Evolutionary conservation across 2,113 vertebrate species (phyloP).

Genomic region (Aythya baeri): DNA sequence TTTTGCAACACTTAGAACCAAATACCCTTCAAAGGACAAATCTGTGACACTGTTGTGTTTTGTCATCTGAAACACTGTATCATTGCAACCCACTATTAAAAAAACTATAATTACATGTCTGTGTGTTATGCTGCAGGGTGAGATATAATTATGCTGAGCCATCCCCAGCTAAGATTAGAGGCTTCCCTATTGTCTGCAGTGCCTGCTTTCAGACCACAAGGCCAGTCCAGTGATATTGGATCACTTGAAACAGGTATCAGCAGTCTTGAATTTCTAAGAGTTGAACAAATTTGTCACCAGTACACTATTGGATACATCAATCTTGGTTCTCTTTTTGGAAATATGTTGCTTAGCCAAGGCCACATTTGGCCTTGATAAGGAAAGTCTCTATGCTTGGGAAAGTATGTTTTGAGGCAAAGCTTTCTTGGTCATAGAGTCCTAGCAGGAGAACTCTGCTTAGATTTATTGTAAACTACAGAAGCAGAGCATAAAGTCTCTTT

Average conservation of each 20-base stretch:
- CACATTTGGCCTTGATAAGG: not conserved
- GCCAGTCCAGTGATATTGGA: conserved; percentile 32
- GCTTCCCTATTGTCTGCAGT: conserved; percentile 31
- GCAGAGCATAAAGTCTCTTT: not conserved
- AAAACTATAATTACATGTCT: conserved; percentile 19
- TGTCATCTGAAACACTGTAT: not conserved
- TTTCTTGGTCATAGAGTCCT: not conserved
- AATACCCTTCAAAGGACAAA: not conserved
- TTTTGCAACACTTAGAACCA: not conserved
- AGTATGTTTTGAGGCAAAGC: not conserved
- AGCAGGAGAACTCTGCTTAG: not conserved
- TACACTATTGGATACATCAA: not conserved
- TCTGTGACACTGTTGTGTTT: not conserved
- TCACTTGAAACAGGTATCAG: not conserved
- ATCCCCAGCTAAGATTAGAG: conserved; percentile 32
- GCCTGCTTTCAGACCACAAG: conserved; percentile 2
- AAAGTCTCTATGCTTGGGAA: not conserved
- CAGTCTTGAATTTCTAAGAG: not conserved
- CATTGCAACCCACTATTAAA: not conserved
- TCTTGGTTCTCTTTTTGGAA: not conserved
- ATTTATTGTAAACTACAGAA: not conserved
- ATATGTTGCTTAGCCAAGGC: not conserved
- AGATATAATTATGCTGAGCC: conserved; percentile 47
- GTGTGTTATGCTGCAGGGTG: not conserved
- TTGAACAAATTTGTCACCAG: not conserved